These are phyloP conservation scores for Dusona sp. DNA, from an alignment of 2,888 invertebrate genomes.

Conservation along the genomic window DNA sequence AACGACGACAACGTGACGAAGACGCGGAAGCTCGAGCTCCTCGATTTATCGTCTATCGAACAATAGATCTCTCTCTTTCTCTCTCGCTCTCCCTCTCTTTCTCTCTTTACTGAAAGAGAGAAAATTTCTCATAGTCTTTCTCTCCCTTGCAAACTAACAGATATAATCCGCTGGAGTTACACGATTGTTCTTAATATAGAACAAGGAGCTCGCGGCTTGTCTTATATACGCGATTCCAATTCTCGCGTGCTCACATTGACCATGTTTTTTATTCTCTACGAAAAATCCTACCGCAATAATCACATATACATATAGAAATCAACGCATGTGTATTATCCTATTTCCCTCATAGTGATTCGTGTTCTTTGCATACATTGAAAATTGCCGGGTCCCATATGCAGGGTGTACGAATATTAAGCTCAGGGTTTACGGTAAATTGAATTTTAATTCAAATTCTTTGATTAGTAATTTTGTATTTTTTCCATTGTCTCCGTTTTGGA, in stretches of 20 bases:
- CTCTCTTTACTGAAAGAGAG: background rate
- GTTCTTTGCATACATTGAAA: conserved; percentile 33
- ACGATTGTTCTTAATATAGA: conserved; percentile 67
- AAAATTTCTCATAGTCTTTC: background rate
- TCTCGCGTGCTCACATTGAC: conserved; percentile 48
- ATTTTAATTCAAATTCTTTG: too few relatives aligned
- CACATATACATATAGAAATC: background rate
- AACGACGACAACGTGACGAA: conserved; percentile 55
- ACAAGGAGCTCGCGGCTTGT: conserved; percentile 58
- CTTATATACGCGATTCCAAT: conserved; percentile 46
- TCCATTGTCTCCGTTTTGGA: background rate
- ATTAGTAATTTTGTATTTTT: background rate
- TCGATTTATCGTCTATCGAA: conserved; percentile 68
- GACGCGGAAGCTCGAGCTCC: conserved; percentile 64
- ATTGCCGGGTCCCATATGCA: background rate
- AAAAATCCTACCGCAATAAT: background rate
- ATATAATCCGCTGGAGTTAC: conserved; percentile 55
- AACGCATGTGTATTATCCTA: conserved; percentile 28
- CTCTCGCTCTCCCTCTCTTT: conserved; percentile 13
- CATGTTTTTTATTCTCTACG: conserved; percentile 15
- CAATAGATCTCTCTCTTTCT: conserved; percentile 58
- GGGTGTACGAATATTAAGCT: background rate
- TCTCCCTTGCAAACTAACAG: conserved; percentile 16
- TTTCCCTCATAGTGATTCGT: conserved; percentile 20
- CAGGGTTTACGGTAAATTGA: too few relatives aligned